Percentiles rank a stretch among this genome's conserved stretches.
These are phyloP conservation scores for Crenuchus spilurus DNA, from an alignment of 2,797 vertebrate genomes.

Conservation along the genomic window DNA sequence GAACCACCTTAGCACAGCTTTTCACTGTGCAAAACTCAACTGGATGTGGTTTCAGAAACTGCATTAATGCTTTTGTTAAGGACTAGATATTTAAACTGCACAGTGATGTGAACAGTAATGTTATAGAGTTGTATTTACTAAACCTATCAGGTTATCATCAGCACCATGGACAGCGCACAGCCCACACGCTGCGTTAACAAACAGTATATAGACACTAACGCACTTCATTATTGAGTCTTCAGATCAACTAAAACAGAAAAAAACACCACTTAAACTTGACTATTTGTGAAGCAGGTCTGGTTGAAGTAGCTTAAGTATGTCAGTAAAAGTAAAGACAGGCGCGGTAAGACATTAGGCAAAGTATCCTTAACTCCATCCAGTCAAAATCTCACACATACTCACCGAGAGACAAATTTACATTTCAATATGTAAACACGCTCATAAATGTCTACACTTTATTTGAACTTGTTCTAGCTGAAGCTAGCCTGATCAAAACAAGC, in stretches of 20 bases:
- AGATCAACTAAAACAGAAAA: background rate
- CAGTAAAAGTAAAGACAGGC: too few relatives aligned
- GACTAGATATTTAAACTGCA: background rate
- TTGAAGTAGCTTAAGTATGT: background rate
- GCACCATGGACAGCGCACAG: constrained; percentile 73
- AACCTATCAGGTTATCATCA: constrained; percentile 49
- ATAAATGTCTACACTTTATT: background rate
- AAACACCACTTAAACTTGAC: background rate
- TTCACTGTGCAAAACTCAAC: constrained; percentile 28
- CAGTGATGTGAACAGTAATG: too few relatives aligned
- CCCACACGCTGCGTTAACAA: constrained; percentile 19
- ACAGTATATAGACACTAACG: background rate
- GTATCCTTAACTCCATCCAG: too few relatives aligned
- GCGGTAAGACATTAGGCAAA: too few relatives aligned
- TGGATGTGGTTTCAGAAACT: background rate
- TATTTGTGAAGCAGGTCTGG: too few relatives aligned
- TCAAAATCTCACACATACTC: too few relatives aligned
- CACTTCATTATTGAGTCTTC: background rate
- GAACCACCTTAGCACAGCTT: constrained; percentile 20
- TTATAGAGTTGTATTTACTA: too few relatives aligned
- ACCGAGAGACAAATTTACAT: too few relatives aligned
- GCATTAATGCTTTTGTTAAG: background rate
- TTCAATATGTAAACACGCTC: too few relatives aligned
- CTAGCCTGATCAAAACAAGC: constrained; percentile 12
- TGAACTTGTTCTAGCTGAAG: background rate